Evolutionary conservation across 2,113 vertebrate species (phyloP).

Genomic region (Thomomys bottae): DNA sequence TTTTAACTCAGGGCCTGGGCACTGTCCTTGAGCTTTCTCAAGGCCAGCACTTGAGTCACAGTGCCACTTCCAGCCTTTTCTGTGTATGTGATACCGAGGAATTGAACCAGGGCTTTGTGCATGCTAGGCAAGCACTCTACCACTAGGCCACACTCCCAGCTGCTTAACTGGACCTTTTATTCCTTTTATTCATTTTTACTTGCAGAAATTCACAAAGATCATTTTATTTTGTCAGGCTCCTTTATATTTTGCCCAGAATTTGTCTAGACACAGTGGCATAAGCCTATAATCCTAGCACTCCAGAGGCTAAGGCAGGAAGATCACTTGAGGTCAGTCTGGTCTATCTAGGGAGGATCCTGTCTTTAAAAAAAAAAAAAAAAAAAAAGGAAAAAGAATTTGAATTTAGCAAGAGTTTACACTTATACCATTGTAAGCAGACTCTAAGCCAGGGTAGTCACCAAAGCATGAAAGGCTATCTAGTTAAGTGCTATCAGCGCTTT

Average conservation of each 20-base stretch:
- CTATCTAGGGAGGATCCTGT: neutral
- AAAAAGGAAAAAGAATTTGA: neutral
- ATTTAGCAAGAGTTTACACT: neutral
- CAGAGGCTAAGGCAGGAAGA: neutral
- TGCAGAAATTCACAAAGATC: slow-evolving; percentile 29
- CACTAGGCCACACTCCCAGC: too few relatives aligned
- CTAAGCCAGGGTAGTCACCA: neutral
- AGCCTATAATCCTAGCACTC: neutral
- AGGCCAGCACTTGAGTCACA: too few relatives aligned
- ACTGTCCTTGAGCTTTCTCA: neutral
- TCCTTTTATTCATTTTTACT: neutral
- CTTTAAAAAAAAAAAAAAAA: neutral
- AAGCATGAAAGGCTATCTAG: neutral
- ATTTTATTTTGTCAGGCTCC: neutral
- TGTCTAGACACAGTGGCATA: neutral
- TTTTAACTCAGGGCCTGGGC: too few relatives aligned
- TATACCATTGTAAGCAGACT: neutral
- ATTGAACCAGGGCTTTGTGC: too few relatives aligned
- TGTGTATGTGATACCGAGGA: too few relatives aligned
- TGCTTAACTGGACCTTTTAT: neutral
- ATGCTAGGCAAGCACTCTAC: too few relatives aligned
- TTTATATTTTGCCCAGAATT: neutral
- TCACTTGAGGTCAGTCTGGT: neutral
- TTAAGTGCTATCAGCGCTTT: neutral
- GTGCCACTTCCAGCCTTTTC: too few relatives aligned